These are phyloP conservation scores for Monochamus saltuarius DNA, from an alignment of 1,140 invertebrate genomes.

Conservation along the genomic window DNA sequence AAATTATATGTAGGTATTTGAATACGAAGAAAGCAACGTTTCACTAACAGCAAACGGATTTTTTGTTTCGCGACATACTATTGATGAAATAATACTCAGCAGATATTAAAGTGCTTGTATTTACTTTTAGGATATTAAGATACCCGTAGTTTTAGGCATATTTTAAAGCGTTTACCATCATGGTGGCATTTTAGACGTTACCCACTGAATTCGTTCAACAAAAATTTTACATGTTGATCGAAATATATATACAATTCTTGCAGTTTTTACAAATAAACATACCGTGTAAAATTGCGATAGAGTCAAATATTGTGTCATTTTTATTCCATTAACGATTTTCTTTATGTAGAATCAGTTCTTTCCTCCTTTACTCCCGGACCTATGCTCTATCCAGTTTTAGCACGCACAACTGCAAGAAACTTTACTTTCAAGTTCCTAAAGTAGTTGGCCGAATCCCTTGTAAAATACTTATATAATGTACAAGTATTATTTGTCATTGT, in stretches of 20 bases:
- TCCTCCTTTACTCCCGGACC: slow-evolving; percentile 2
- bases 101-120: slow-evolving; percentile 27
- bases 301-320: background rate
- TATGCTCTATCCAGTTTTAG: background rate
- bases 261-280: background rate
- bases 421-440: slow-evolving; percentile 36
- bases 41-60: slow-evolving; percentile 4
- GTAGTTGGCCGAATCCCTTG: slow-evolving; percentile 28
- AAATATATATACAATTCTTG: background rate
- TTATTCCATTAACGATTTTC: background rate
- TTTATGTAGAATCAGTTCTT: background rate
- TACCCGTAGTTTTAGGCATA: slow-evolving; percentile 38
- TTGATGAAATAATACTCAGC: slow-evolving; percentile 33
- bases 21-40: no score
- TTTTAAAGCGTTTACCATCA: slow-evolving; percentile 28
- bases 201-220: slow-evolving; percentile 18
- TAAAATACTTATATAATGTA: slow-evolving; percentile 17
- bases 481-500: slow-evolving; percentile 30
- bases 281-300: no score
- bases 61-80: background rate
- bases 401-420: background rate
- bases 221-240: background rate
- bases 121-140: slow-evolving; percentile 28
- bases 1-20: slow-evolving; percentile 39
- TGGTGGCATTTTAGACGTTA: slow-evolving; percentile 42